These are phyloP conservation scores for Drosophila cardini DNA, from an alignment of 1,140 invertebrate species.

Conservation along the genomic window DNA sequence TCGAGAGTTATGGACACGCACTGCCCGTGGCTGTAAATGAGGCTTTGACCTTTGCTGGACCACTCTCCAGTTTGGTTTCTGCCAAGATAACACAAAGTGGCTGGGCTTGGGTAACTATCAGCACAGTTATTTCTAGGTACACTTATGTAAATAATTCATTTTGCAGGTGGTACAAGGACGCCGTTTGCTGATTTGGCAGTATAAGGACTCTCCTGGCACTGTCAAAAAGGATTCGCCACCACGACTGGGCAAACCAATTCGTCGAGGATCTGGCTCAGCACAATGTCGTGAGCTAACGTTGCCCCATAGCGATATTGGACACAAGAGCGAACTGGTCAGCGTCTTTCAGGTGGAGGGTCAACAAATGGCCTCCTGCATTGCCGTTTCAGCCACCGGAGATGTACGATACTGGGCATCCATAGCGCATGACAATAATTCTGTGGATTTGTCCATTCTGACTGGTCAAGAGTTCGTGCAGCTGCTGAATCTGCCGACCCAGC, in stretches of 20 bases:
- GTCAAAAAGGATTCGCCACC: constrained; percentile 47
- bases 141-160: neutral
- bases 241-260: constrained; percentile 73
- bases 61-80: constrained; percentile 87
- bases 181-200: constrained; percentile 94
- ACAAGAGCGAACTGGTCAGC: constrained; percentile 94
- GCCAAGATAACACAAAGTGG: constrained; percentile 88
- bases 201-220: constrained; percentile 85
- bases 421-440: constrained; percentile 93
- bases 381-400: constrained; percentile 96
- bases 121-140: no score
- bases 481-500: constrained; percentile 88
- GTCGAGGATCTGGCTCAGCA: constrained; percentile 80
- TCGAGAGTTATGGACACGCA: constrained; percentile 91
- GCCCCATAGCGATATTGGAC: constrained; percentile 95
- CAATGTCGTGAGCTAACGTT: constrained; percentile 93
- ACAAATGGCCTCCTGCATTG: constrained; percentile 94
- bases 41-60: constrained; percentile 91
- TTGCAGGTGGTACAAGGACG: constrained; percentile 94
- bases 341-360: constrained; percentile 90
- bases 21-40: constrained; percentile 95
- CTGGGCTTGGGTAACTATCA: constrained; percentile 89
- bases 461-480: constrained; percentile 93
- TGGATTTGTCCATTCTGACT: constrained; percentile 93
- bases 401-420: constrained; percentile 96